phyloP scores from a whole-genome alignment of 2,797 vertebrate genomes.

The Amniataba percoides region DNA sequence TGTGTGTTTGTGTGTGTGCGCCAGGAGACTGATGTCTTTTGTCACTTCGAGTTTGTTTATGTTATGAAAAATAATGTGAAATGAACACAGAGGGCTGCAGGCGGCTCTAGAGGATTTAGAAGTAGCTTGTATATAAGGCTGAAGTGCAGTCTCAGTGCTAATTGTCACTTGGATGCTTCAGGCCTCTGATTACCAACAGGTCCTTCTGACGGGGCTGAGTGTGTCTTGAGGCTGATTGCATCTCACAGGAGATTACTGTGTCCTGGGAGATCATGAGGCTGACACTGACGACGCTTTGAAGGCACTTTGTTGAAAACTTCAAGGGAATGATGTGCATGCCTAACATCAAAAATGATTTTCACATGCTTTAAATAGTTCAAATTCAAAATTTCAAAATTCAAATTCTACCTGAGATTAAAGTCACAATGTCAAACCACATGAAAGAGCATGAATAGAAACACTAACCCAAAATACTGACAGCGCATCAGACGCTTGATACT shows the following conservation, averaged over 20 bases:
- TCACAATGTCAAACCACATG: background rate
- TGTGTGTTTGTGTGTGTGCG: constrained; percentile 12
- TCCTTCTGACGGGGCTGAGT: constrained; percentile 64
- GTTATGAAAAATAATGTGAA: constrained; percentile 37
- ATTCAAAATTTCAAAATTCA: constrained; percentile 11
- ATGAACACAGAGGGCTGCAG: constrained; percentile 32
- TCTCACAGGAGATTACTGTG: constrained; percentile 59
- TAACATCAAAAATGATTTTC: constrained; percentile 30
- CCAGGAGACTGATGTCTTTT: constrained; percentile 27
- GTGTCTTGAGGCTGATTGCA: constrained; percentile 67
- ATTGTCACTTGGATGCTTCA: constrained; percentile 56
- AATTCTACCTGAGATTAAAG: constrained; percentile 23
- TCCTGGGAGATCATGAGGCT: constrained; percentile 54
- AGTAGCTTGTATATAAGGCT: constrained; percentile 23
- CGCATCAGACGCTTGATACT: background rate
- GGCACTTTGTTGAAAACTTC: constrained; percentile 43
- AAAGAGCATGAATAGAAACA: background rate
- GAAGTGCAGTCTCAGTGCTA: constrained; percentile 60
- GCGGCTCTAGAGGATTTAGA: constrained; percentile 29
- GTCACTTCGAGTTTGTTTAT: constrained; percentile 57
- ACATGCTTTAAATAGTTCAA: constrained; percentile 16
- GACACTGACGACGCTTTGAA: constrained; percentile 52
- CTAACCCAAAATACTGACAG: background rate
- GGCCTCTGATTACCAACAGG: constrained; percentile 68
- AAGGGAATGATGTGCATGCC: constrained; percentile 31